Conservation (phyloP, 1,140 invertebrate genomes). For the Lanistes nyassanus region DNA sequence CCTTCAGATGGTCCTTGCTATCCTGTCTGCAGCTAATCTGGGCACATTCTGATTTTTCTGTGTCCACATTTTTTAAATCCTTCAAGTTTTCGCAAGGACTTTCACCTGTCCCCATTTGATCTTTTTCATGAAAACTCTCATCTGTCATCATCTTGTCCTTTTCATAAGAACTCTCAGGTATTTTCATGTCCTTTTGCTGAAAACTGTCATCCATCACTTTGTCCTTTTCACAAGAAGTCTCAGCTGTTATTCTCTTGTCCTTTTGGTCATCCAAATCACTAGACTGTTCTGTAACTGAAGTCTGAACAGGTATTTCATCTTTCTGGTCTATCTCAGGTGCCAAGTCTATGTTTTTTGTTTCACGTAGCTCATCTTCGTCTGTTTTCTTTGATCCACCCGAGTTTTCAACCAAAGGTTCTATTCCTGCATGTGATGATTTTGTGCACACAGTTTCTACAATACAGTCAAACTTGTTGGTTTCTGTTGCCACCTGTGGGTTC, state of each 20-base stretch:
- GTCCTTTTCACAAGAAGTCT: no score
- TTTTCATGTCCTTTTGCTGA: no score
- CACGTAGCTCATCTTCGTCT: neutral
- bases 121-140: no score
- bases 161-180: no score
- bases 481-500: no score
- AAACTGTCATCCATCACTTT: no score
- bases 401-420: neutral
- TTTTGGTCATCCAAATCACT: neutral
- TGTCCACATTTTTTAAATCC: neutral
- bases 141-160: neutral
- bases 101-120: no score
- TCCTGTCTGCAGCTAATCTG: neutral
- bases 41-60: neutral
- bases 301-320: neutral
- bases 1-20: neutral
- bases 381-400: neutral
- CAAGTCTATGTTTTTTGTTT: neutral
- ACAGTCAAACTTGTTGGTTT: no score
- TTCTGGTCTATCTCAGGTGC: neutral
- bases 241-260: no score
- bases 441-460: neutral
- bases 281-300: no score
- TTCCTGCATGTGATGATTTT: constrained; percentile 5
- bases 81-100: no score